Conservation (phyloP, 2,113 vertebrate species). For the Grus americana region DNA sequence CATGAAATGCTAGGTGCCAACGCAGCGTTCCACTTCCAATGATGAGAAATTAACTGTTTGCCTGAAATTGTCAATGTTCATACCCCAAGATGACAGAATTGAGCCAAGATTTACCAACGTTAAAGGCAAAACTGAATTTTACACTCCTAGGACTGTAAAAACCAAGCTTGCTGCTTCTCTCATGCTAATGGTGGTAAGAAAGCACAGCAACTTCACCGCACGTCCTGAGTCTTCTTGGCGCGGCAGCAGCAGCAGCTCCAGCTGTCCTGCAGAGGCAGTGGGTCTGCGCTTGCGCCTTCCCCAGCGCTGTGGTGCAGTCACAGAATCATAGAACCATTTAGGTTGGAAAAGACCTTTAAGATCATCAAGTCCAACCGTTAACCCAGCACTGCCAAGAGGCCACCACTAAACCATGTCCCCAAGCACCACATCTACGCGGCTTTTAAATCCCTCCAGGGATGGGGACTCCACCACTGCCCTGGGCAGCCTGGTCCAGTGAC, state of each 20-base stretch:
- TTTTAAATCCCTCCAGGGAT: no score
- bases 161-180: not conserved
- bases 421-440: no score
- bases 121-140: not conserved
- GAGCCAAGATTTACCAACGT: not conserved
- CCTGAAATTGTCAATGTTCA: rapidly evolving
- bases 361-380: no score
- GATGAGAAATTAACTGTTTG: not conserved
- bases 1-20: not conserved
- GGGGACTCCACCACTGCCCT: no score
- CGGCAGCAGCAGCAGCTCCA: not conserved
- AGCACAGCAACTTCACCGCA: rapidly evolving
- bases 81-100: not conserved
- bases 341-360: not conserved
- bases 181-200: not conserved
- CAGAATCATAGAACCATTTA: no score
- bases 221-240: not conserved
- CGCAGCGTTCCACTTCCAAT: not conserved
- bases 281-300: not conserved
- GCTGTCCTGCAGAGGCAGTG: not conserved
- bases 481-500: no score
- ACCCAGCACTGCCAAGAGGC: no score
- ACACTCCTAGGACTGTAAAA: not conserved
- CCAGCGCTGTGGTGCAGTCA: not conserved
- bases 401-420: no score